These are phyloP conservation scores for Uloborus diversus DNA, from an alignment of 1,140 invertebrate species.

Conservation along the genomic window DNA sequence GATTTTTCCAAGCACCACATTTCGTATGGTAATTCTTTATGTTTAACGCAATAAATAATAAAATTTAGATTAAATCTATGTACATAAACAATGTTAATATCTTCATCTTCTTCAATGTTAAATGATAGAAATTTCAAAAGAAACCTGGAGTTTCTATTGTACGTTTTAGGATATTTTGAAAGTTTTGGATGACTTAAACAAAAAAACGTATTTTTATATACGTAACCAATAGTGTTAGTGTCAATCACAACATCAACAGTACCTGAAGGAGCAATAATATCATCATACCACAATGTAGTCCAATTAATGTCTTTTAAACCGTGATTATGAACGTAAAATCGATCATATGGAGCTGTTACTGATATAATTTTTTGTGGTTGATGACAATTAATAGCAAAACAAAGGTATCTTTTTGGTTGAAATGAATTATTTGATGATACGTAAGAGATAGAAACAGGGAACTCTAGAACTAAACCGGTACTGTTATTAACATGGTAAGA, in stretches of 20 bases:
- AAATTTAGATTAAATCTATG: neutral
- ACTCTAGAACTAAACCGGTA: constrained; percentile 7
- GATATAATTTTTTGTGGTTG: neutral
- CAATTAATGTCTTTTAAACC: neutral
- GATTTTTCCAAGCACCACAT: neutral
- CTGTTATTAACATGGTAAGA: neutral
- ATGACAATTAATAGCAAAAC: constrained; percentile 11
- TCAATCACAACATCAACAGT: neutral
- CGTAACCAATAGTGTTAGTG: constrained; percentile 16
- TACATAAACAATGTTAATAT: neutral
- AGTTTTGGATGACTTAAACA: constrained; percentile 19
- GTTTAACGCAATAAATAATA: neutral
- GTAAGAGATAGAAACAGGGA: neutral
- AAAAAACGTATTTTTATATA: constrained; percentile 12
- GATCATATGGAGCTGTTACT: constrained; percentile 9
- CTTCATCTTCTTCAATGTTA: neutral
- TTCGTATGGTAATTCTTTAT: neutral
- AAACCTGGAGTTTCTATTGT: constrained; percentile 1
- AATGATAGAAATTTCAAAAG: neutral
- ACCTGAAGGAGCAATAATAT: neutral
- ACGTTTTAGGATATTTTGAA: neutral
- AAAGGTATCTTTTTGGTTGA: neutral
- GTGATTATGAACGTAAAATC: constrained; percentile 4
- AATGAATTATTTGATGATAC: neutral
- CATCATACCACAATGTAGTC: neutral